These are phyloP conservation scores for Drosophila dunni DNA, from an alignment of 1,140 invertebrate species.

Conservation along the genomic window DNA sequence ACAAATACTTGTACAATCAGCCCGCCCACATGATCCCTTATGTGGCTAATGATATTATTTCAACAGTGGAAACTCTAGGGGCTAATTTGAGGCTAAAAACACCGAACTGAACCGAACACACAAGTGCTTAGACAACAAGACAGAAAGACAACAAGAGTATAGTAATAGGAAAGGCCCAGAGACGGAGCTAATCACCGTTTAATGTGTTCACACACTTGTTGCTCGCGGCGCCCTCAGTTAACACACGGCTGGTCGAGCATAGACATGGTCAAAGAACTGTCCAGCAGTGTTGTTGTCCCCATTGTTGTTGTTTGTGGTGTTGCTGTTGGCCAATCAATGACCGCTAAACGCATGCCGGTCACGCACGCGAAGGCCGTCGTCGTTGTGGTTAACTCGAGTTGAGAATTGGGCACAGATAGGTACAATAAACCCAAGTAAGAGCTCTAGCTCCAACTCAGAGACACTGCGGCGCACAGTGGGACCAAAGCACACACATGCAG, in stretches of 20 bases:
- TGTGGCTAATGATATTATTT: conserved; percentile 46
- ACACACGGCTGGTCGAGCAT: conserved; percentile 32
- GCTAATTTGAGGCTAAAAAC: conserved; percentile 56
- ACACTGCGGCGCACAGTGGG: conserved; percentile 42
- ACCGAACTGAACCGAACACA: conserved; percentile 36
- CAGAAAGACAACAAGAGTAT: conserved; percentile 19
- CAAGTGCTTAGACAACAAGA: conserved; percentile 22
- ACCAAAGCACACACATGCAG: neutral
- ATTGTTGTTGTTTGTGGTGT: neutral
- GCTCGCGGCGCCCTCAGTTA: conserved; percentile 70
- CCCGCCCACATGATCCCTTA: conserved; percentile 58
- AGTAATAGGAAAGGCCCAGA: conserved; percentile 22
- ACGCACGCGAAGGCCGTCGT: conserved; percentile 77
- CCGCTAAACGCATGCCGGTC: conserved; percentile 78
- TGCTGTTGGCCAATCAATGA: conserved; percentile 72
- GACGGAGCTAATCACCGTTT: conserved; percentile 73
- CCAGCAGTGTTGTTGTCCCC: conserved; percentile 36
- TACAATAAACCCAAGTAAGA: conserved; percentile 61
- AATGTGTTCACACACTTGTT: conserved; percentile 82
- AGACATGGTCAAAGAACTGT: conserved; percentile 62
- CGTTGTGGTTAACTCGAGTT: conserved; percentile 34
- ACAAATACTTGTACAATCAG: conserved; percentile 29
- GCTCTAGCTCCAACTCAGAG: conserved; percentile 26
- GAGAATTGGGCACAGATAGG: conserved; percentile 72
- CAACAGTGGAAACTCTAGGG: conserved; percentile 44